A percentile compares a stretch with the other conserved stretches of the same genome.
Conservation (phyloP, 2,113 vertebrate genomes). For the Phycodurus eques region DNA sequence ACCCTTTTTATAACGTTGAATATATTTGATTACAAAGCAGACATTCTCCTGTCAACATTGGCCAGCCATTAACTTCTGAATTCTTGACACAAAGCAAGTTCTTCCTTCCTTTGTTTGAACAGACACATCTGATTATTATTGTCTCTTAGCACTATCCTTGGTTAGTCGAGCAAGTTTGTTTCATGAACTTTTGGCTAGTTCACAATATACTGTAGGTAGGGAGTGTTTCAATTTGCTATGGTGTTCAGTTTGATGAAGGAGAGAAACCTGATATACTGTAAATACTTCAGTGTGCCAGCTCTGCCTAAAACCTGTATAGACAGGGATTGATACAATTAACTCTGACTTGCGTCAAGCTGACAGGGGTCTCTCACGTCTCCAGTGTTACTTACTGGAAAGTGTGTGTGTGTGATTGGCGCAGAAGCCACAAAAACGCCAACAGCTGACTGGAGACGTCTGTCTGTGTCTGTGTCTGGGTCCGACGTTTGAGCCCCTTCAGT, state of each 20-base stretch:
- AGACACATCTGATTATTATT: slow-evolving; percentile 31
- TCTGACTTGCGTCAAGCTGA: slow-evolving; percentile 53
- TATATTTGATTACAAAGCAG: neutral
- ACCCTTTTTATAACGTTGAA: neutral
- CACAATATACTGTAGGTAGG: neutral
- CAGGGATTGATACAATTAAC: slow-evolving; percentile 41
- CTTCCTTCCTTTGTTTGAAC: slow-evolving; percentile 17
- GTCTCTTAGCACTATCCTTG: slow-evolving; percentile 7
- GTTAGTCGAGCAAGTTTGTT: slow-evolving; percentile 30
- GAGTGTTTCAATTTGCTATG: slow-evolving; percentile 20
- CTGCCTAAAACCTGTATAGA: slow-evolving; percentile 42
- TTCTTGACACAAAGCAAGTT: neutral
- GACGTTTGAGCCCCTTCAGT: slow-evolving; percentile 32
- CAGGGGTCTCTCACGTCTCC: slow-evolving; percentile 30
- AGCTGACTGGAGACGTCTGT: slow-evolving; percentile 59
- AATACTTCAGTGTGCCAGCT: slow-evolving; percentile 23
- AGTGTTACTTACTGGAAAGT: neutral
- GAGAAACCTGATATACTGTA: slow-evolving; percentile 46
- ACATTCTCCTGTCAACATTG: slow-evolving; percentile 6
- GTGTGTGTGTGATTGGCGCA: neutral
- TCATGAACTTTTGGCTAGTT: slow-evolving; percentile 29
- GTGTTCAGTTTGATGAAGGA: slow-evolving; percentile 21
- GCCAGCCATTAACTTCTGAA: neutral
- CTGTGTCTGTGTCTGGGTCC: slow-evolving; percentile 38
- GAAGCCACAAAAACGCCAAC: slow-evolving; percentile 45